Base-by-base conservation (phyloP, 2,888 invertebrate species). In the Panopea generosa region DNA sequence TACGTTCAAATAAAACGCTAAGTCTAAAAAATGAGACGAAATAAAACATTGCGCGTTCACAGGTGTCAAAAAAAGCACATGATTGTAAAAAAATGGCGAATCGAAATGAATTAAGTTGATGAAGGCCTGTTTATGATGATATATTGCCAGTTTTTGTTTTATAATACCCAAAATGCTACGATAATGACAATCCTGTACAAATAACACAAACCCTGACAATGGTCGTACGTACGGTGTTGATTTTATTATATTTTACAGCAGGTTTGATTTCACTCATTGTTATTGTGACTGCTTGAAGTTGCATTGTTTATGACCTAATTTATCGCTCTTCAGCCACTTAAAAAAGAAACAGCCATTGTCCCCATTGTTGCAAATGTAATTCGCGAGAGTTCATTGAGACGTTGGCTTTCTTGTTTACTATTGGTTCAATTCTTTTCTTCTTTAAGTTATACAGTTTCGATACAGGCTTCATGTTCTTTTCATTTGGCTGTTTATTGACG, bases 231-330 rank as follows among this genome's bases (percentile, higher is more conserved):
- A 52, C 57, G 33, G 52, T 55, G 73, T 73, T 67, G 57, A 43
- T 56, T 73, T 62, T 73, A 66, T 66, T 73, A 66, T 53, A 67
- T 55, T 65, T 56, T 38, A 47, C 40, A 40, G 61, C 61, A 62
- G 66, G 56, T 73, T 67, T 61, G 27, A 56, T 73, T 73, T 73
- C 73, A 33, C 20, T 29, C 27, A 55, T 52, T 45, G 53, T 27
- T 27, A n/a, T 18, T 0, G 47, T 27, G 49, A n/a, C 45, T 33
- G 61, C 40, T 47, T 53, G 29, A 47, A 14, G n/a, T 26, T 33
- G 29, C 52, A 69, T 69, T 61, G 68, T 69, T 61, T 45, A 38
- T 43, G 40, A n/a, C 18, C 0, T 53, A 55, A 53, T 69, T 69
- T 53, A 61, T 61, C 61, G 60, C 68, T 52, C 40, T 40, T 18